phyloP scores from a whole-genome alignment of 1,140 invertebrate genomes.

The Microplitis mediator region DNA sequence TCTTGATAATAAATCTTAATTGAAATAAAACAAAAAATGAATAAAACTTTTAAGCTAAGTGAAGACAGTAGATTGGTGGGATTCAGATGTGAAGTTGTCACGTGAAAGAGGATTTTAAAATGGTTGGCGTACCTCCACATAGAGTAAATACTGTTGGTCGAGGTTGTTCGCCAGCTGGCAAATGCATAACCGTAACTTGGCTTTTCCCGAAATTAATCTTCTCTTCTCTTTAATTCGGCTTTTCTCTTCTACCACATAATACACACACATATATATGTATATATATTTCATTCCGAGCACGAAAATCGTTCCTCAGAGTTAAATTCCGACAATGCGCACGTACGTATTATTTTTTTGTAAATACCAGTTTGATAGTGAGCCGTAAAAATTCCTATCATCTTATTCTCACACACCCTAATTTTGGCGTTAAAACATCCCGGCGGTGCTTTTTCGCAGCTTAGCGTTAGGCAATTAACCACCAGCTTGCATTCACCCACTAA shows the following conservation, averaged over 20 bases:
- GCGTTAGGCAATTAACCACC: conserved; percentile 54
- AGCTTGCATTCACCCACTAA: conserved; percentile 48
- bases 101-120: background rate
- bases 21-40: no score
- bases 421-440: conserved; percentile 21
- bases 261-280: no score
- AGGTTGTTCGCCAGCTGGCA: conserved; percentile 24
- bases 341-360: background rate
- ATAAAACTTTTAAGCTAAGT: no score
- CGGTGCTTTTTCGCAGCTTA: conserved; percentile 54
- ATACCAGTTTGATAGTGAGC: background rate
- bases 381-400: conserved; percentile 21
- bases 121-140: conserved; percentile 5
- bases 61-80: no score
- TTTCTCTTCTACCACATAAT: background rate
- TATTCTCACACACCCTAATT: background rate
- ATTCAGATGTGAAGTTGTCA: background rate
- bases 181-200: conserved; percentile 33
- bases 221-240: background rate
- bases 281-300: background rate
- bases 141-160: conserved; percentile 4
- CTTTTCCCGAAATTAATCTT: conserved; percentile 18
- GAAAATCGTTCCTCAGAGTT: conserved; percentile 27
- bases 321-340: conserved; percentile 9
- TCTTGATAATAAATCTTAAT: no score